These are phyloP conservation scores for Brachionus manjavacas DNA, from an alignment of 1,140 invertebrate genomes.

Conservation along the genomic window DNA sequence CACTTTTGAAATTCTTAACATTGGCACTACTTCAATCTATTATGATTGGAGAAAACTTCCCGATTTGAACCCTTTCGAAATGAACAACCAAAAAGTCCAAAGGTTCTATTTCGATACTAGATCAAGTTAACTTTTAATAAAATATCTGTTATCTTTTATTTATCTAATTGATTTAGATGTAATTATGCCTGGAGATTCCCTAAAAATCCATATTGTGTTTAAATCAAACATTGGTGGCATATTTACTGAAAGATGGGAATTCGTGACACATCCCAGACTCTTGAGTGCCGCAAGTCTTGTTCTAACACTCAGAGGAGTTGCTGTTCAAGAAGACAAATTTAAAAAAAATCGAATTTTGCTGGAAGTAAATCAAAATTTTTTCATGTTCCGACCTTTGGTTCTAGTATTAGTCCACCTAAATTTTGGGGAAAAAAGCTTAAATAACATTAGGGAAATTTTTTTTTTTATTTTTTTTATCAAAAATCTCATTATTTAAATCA, in stretches of 20 bases:
- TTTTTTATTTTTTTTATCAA: too few species aligned
- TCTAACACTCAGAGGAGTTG: conserved; percentile 53
- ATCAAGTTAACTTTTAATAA: conserved; percentile 48
- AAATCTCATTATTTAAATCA: too few species aligned
- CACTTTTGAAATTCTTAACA: conserved; percentile 53
- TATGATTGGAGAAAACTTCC: conserved; percentile 57
- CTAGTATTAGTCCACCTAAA: too few species aligned
- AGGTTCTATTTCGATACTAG: conserved; percentile 57
- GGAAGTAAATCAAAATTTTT: conserved; percentile 48
- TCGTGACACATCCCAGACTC: conserved; percentile 52
- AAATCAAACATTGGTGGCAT: conserved; percentile 56
- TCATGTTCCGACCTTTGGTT: too few species aligned
- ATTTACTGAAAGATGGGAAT: conserved; percentile 55
- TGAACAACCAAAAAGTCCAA: conserved; percentile 50
- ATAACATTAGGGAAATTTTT: too few species aligned
- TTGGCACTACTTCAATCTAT: conserved; percentile 55
- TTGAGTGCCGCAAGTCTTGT: conserved; percentile 52
- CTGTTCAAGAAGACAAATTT: conserved; percentile 52
- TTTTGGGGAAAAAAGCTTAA: too few species aligned
- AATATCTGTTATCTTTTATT: not conserved
- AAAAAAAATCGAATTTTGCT: conserved; percentile 49
- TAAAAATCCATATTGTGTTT: conserved; percentile 56
- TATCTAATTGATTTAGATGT: conserved; percentile 48
- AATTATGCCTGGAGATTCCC: conserved; percentile 54
- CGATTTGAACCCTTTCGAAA: conserved; percentile 53